These are phyloP conservation scores for Lamprologus speciosus DNA, from an alignment of 2,113 vertebrate genomes.

Conservation along the genomic window DNA sequence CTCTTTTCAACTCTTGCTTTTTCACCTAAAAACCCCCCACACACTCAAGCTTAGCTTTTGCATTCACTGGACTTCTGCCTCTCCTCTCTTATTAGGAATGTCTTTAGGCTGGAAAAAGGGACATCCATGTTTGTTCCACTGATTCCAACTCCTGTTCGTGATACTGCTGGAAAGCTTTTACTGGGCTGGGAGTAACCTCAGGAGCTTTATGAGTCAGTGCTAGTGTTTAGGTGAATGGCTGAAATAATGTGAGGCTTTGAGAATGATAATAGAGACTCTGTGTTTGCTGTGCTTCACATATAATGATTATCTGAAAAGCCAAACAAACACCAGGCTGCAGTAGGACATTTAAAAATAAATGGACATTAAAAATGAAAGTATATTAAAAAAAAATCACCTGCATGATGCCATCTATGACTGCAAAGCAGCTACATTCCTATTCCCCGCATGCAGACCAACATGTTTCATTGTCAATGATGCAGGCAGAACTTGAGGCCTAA, in stretches of 20 bases:
- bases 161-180: constrained; percentile 18
- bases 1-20: not conserved
- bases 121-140: not conserved
- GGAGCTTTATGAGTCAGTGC: constrained; percentile 14
- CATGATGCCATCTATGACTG: not conserved
- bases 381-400: not conserved
- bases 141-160: not conserved
- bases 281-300: not conserved
- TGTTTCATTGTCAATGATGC: not conserved
- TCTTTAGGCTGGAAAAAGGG: not conserved
- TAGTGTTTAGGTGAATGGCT: not conserved
- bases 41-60: not conserved
- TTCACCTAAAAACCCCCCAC: not conserved
- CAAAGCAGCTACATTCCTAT: not conserved
- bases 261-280: not conserved
- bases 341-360: not conserved
- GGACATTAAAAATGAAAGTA: not conserved
- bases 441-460: not conserved
- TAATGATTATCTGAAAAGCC: not conserved
- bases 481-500: too few relatives aligned
- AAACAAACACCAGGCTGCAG: not conserved
- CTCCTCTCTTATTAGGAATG: not conserved
- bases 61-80: not conserved
- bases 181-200: constrained; percentile 1
- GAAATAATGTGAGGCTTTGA: not conserved